Percentiles rank a stretch among this genome's conserved stretches.
Conservation (phyloP, 92 coral and sea anemone genomes). For the Parazoanthus swiftii region DNA sequence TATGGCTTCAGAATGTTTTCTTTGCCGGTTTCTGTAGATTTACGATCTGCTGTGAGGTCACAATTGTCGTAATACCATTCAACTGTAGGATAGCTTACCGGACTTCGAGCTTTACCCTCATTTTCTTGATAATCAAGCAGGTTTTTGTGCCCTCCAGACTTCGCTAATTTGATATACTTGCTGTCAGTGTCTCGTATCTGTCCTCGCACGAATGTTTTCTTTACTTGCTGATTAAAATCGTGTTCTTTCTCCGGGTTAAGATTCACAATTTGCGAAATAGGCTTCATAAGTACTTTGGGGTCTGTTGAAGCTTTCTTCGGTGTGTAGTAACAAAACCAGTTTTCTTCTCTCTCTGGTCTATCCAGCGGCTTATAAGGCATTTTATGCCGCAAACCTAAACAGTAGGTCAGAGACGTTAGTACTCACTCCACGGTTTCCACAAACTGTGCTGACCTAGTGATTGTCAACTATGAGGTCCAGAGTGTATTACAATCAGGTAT, state of each 20-base stretch:
- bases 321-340: constrained; percentile 14
- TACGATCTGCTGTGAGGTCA: not conserved
- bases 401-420: no score
- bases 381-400: not conserved
- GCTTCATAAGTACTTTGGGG: not conserved
- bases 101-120: constrained; percentile 7
- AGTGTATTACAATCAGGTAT: not conserved
- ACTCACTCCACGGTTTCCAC: not conserved
- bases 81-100: constrained; percentile 10
- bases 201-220: constrained; percentile 28
- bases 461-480: not conserved
- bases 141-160: constrained; percentile 42
- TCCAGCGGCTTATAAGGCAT: constrained; percentile 30
- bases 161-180: constrained; percentile 32
- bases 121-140: constrained; percentile 22
- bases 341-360: constrained; percentile 26
- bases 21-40: not conserved
- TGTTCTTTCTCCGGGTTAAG: constrained; percentile 23
- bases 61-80: constrained; percentile 38
- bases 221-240: not conserved
- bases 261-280: constrained; percentile 36
- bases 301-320: not conserved
- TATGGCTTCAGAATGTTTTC: not conserved
- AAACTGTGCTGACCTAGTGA: not conserved
- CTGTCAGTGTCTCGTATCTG: constrained; percentile 39